Evolutionary conservation across 64 coral and sea anemone genomes (phyloP).

Genomic region (Anthopleura sola): DNA sequence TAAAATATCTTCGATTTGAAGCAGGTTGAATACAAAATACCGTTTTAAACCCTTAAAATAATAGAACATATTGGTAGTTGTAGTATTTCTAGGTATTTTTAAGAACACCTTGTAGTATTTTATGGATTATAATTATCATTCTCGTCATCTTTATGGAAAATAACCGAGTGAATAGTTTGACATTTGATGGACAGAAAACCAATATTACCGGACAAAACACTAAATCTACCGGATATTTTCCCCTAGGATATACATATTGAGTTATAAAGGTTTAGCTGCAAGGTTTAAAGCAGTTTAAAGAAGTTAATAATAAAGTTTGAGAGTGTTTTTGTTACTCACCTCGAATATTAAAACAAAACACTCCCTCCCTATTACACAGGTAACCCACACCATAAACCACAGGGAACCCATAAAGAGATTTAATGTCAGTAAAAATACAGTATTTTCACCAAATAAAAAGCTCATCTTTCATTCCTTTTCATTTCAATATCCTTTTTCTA

Average conservation of each 20-base stretch:
- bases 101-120: background rate
- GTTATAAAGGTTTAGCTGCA: background rate
- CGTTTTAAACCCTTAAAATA: background rate
- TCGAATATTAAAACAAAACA: background rate
- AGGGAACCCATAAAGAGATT: background rate
- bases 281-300: background rate
- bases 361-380: background rate
- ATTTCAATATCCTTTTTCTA: too few species aligned
- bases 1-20: background rate
- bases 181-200: background rate
- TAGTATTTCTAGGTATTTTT: background rate
- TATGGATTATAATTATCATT: background rate
- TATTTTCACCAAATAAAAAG: background rate
- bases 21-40: background rate
- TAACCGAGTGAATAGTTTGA: background rate
- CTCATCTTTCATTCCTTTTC: too few species aligned
- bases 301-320: background rate
- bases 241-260: background rate
- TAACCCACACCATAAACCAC: background rate
- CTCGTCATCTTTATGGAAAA: background rate
- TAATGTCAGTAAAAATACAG: too few species aligned
- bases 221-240: background rate
- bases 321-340: constrained; percentile 1
- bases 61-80: too few species aligned
- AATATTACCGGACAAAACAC: background rate